Evolutionary conservation across 2,797 vertebrate genomes (phyloP).

Genomic region (Darevskia mixta): DNA sequence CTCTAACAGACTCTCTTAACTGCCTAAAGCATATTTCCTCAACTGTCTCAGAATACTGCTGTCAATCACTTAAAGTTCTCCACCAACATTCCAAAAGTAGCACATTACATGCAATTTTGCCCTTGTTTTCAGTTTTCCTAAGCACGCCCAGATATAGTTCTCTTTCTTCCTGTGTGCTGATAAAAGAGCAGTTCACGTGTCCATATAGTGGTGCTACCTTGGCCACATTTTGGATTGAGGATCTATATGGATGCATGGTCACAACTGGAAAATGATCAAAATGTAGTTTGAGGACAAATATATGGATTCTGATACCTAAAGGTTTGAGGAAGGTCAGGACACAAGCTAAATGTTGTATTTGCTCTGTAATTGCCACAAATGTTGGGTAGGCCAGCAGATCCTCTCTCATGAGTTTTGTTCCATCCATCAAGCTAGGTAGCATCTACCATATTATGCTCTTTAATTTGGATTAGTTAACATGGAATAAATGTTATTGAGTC

Average conservation of each 20-base stretch:
- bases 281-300: neutral
- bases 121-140: neutral
- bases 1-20: neutral
- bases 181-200: neutral
- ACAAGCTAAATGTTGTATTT: neutral
- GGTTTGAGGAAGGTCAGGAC: too few species aligned
- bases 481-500: neutral
- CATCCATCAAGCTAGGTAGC: neutral
- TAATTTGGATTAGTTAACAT: neutral
- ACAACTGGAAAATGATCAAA: neutral
- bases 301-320: too few species aligned
- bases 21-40: neutral
- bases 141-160: neutral
- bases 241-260: neutral
- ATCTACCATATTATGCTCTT: neutral
- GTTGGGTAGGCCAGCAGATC: neutral
- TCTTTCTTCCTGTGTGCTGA: neutral
- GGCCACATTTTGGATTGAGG: neutral
- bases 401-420: neutral
- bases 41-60: neutral
- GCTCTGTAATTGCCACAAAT: neutral
- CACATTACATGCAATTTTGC: neutral
- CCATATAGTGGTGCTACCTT: neutral
- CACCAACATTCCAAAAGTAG: neutral
- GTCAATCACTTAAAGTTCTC: neutral